Conservation (phyloP, 2,113 vertebrate genomes). For the human region DNA sequence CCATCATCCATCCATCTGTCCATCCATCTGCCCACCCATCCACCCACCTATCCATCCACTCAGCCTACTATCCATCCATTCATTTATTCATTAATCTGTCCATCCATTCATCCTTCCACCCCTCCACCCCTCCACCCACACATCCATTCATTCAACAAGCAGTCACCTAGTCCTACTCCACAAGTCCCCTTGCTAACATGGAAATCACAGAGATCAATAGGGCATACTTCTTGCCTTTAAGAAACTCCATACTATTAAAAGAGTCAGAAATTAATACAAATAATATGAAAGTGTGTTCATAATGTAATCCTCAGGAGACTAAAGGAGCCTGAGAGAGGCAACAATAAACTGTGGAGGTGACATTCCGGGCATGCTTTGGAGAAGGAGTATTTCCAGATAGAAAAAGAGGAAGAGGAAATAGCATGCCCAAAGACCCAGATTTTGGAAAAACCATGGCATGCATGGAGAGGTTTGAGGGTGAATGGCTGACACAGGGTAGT, state of each 20-base stretch:
- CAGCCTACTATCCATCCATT: neutral
- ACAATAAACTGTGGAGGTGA: neutral
- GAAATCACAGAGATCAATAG: neutral
- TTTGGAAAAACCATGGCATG: accelerated
- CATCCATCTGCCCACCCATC: neutral
- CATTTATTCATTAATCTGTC: too few species aligned
- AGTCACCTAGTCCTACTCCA: neutral
- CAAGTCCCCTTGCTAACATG: neutral
- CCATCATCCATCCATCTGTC: too few species aligned
- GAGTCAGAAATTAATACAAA: neutral
- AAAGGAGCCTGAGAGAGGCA: too few species aligned
- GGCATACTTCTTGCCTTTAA: neutral
- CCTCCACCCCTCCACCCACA: too few species aligned
- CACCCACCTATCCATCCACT: accelerated
- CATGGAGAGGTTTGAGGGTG: neutral
- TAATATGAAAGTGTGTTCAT: neutral
- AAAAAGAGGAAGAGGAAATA: neutral
- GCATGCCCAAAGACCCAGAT: neutral
- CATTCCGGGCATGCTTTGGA: neutral
- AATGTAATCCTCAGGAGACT: neutral
- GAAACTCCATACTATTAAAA: neutral
- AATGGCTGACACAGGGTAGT: neutral
- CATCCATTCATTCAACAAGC: neutral
- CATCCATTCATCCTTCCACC: neutral
- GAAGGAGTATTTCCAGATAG: neutral